phyloP scores from a whole-genome alignment of 1,140 invertebrate genomes.

The Cryptotermes secundus region DNA sequence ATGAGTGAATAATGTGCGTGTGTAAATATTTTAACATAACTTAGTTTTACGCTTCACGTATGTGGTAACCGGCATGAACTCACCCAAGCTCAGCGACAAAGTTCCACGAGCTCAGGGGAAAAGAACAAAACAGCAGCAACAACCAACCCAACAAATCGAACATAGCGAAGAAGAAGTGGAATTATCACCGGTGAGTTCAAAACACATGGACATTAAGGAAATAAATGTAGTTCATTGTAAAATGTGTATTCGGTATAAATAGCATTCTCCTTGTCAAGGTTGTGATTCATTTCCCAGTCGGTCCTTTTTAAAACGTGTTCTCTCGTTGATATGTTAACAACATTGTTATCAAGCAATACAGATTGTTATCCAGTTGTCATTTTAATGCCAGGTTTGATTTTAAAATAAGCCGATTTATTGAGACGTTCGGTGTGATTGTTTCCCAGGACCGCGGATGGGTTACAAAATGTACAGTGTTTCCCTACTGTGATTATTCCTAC shows the following conservation, averaged over 20 bases:
- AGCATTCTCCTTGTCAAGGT: not conserved
- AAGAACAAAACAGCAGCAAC: constrained; percentile 14
- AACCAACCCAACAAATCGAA: not conserved
- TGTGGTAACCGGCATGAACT: constrained; percentile 25
- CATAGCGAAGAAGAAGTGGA: constrained; percentile 24
- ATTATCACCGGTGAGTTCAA: constrained; percentile 22
- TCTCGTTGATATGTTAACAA: too few species aligned
- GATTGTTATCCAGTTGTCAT: too few species aligned
- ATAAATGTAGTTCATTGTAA: not conserved
- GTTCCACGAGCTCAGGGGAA: constrained; percentile 21
- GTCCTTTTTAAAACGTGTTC: not conserved
- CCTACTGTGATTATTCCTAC: too few species aligned
- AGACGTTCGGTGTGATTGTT: too few species aligned
- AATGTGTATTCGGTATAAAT: not conserved
- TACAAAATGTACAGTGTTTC: too few species aligned
- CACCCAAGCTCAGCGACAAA: constrained; percentile 26
- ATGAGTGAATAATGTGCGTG: not conserved
- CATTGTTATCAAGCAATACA: too few species aligned
- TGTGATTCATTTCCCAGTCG: too few species aligned
- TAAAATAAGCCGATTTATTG: too few species aligned
- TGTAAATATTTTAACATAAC: not conserved
- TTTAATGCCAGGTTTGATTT: too few species aligned
- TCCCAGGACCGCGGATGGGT: too few species aligned
- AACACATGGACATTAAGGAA: not conserved
- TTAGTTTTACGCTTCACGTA: not conserved